Conservation (phyloP, 2,888 invertebrate genomes). For the Neoscelio sp. region DNA sequence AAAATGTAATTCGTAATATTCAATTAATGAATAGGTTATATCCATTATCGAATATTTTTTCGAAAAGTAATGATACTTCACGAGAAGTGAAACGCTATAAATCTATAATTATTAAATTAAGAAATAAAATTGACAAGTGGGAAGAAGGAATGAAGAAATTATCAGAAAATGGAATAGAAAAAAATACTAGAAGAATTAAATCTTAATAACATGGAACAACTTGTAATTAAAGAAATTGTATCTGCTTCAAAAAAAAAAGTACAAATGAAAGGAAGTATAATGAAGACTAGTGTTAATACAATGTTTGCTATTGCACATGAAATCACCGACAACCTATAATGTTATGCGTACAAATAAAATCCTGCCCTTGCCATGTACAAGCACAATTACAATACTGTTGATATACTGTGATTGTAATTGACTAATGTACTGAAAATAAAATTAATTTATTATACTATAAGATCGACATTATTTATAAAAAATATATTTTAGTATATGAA, state of each 20-base stretch:
- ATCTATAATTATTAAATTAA: slow-evolving; percentile 7
- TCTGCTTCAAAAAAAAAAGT: slow-evolving; percentile 11
- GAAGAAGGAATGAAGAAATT: slow-evolving; percentile 9
- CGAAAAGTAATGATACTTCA: slow-evolving; percentile 25
- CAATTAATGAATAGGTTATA: too few relatives aligned
- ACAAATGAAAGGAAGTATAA: background rate
- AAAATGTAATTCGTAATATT: too few relatives aligned
- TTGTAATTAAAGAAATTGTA: slow-evolving; percentile 8
- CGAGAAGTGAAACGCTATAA: slow-evolving; percentile 37
- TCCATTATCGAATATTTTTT: too few relatives aligned
- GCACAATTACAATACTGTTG: slow-evolving; percentile 27
- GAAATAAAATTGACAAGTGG: slow-evolving; percentile 12
- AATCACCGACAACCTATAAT: slow-evolving; percentile 19
- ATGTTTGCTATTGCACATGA: slow-evolving; percentile 23
- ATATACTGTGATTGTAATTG: too few relatives aligned
- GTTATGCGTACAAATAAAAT: background rate
- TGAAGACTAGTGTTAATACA: slow-evolving; percentile 9
- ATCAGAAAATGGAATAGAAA: background rate
- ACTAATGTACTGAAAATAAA: too few relatives aligned
- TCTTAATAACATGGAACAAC: background rate
- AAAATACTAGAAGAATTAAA: slow-evolving; percentile 17
- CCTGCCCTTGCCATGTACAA: slow-evolving; percentile 5
- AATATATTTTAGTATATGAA: too few relatives aligned
- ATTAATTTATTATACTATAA: too few relatives aligned
- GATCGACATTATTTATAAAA: too few relatives aligned